Evolutionary conservation across 2,797 vertebrate species (phyloP).

Genomic region (Phoebastria nigripes): DNA sequence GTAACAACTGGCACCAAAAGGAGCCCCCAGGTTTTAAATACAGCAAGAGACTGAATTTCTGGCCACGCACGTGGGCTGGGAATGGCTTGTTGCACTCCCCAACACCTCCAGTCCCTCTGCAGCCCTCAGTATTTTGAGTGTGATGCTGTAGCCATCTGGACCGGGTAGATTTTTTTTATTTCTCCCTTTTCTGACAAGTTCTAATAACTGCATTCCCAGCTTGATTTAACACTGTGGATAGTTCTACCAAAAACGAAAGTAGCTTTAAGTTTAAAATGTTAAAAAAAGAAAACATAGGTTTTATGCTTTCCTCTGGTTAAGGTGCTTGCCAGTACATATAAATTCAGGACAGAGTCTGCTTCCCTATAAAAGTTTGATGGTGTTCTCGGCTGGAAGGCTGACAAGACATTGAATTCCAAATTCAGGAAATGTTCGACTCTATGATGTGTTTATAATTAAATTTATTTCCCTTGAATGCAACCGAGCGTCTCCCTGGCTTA

Average conservation of each 20-base stretch:
- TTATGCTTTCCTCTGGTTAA: background rate
- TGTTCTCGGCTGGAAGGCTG: conserved; percentile 44
- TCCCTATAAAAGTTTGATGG: conserved; percentile 40
- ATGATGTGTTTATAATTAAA: conserved; percentile 65
- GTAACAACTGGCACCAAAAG: background rate
- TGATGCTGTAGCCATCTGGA: background rate
- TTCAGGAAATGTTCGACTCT: conserved; percentile 48
- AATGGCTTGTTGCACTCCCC: accelerated
- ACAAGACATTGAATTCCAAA: conserved; percentile 47
- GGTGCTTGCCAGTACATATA: background rate
- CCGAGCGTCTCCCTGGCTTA: background rate
- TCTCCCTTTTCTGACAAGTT: background rate
- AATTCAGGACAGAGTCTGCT: background rate
- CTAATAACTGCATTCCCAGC: background rate
- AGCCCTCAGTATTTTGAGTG: background rate
- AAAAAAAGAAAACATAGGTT: background rate
- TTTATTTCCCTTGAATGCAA: conserved; percentile 61
- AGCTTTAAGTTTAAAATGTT: background rate
- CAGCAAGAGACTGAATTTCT: background rate
- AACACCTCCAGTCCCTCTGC: background rate
- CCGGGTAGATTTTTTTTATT: background rate
- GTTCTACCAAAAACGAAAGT: background rate
- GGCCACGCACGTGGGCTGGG: accelerated
- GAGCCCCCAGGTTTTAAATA: background rate
- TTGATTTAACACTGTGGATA: background rate